Conservation (phyloP, 1,140 invertebrate genomes). For the Pantala flavescens region DNA sequence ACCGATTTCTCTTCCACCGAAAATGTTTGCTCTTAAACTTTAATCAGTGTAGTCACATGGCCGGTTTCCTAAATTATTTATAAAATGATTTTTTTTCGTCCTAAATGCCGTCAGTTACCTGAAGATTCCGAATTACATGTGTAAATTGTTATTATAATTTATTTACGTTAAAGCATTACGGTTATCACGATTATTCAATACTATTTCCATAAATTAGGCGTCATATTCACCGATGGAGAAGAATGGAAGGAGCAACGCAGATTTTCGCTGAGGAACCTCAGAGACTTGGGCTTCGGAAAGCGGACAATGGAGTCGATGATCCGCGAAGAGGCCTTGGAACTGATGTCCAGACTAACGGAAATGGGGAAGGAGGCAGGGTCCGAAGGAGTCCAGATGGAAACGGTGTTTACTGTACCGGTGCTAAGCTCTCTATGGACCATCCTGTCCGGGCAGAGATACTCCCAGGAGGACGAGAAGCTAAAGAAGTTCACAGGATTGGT, state of each 20-base stretch:
- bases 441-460: constrained; percentile 22
- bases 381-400: neutral
- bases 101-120: too few relatives aligned
- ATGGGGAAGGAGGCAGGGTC: neutral
- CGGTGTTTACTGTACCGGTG: constrained; percentile 27
- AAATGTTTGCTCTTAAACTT: too few relatives aligned
- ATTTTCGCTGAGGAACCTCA: constrained; percentile 53
- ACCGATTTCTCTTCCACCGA: too few relatives aligned
- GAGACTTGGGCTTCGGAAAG: constrained; percentile 62
- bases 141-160: too few relatives aligned
- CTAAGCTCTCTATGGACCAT: constrained; percentile 24
- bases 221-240: constrained; percentile 52
- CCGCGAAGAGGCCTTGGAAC: constrained; percentile 26
- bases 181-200: too few relatives aligned
- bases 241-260: constrained; percentile 60
- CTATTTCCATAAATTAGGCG: constrained; percentile 38
- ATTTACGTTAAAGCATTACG: too few relatives aligned
- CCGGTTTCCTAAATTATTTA: too few relatives aligned
- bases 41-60: too few relatives aligned
- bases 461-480: neutral
- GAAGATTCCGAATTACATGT: too few relatives aligned
- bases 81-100: too few relatives aligned
- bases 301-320: constrained; percentile 39
- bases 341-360: constrained; percentile 3
- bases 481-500: neutral